Percentiles rank a stretch among this genome's conserved stretches.
Evolutionary conservation across 2,797 vertebrate genomes (phyloP).

Genomic region (Rhinogobio ventralis): DNA sequence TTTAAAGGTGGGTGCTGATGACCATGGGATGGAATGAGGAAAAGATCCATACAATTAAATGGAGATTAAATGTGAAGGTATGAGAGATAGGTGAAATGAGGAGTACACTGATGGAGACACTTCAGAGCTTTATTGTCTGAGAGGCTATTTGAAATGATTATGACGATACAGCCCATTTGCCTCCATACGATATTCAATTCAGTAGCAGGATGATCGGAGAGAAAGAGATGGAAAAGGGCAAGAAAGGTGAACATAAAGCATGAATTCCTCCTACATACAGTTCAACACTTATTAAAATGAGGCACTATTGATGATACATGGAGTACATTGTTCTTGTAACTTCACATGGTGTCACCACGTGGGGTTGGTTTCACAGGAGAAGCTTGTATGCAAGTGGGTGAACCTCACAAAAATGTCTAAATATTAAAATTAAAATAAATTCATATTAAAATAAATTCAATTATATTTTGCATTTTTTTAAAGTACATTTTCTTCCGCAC

Average conservation of each 20-base stretch:
- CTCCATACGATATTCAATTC: constrained; percentile 25
- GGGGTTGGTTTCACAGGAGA: background rate
- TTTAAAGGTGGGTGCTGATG: constrained; percentile 28
- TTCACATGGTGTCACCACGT: background rate
- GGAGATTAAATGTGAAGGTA: constrained; percentile 42
- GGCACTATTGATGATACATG: no score
- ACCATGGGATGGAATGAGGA: constrained; percentile 15
- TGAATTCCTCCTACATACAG: background rate
- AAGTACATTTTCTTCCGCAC: background rate
- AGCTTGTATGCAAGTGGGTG: background rate
- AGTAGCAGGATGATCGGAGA: constrained; percentile 17
- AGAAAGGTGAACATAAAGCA: constrained; percentile 37
- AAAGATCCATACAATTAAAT: constrained; percentile 42
- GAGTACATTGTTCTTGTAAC: background rate
- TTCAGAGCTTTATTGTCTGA: constrained; percentile 48
- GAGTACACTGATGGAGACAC: constrained; percentile 40
- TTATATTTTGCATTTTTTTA: background rate
- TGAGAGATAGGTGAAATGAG: constrained; percentile 31
- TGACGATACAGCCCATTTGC: constrained; percentile 46
- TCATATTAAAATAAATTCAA: background rate
- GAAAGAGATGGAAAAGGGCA: constrained; percentile 25
- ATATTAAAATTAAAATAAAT: no score
- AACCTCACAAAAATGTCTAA: background rate
- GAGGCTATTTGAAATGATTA: constrained; percentile 44
- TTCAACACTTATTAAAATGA: constrained; percentile 18